phyloP scores from a whole-genome alignment of 1,140 invertebrate species.

The Ips nitidus region DNA sequence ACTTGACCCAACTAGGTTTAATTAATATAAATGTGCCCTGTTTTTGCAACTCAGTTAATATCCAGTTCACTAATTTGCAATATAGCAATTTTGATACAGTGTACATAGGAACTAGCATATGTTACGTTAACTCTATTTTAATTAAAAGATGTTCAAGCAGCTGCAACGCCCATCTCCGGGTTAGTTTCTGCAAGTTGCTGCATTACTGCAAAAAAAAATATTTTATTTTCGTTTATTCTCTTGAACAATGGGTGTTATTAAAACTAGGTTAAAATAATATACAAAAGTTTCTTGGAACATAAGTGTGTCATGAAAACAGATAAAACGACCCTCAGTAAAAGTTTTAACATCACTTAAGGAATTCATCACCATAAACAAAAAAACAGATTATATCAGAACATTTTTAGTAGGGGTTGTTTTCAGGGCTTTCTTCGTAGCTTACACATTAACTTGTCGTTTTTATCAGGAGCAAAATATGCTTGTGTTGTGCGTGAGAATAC shows the following conservation, averaged over 20 bases:
- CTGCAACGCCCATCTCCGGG: constrained; percentile 13
- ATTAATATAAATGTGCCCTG: too few relatives aligned
- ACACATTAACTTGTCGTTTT: constrained; percentile 35
- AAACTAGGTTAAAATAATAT: too few relatives aligned
- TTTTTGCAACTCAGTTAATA: too few relatives aligned
- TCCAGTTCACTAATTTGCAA: constrained; percentile 1
- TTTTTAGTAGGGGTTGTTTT: constrained; percentile 6
- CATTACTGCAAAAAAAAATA: constrained; percentile 16
- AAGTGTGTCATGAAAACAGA: too few relatives aligned
- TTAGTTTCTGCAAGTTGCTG: constrained; percentile 5
- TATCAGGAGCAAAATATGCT: constrained; percentile 30
- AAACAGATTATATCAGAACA: constrained; percentile 2
- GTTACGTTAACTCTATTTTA: constrained; percentile 18
- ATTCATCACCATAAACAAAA: constrained; percentile 18
- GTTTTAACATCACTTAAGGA: constrained; percentile 1
- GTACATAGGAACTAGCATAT: constrained; percentile 12
- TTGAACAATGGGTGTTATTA: background rate
- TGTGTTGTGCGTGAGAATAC: constrained; percentile 31
- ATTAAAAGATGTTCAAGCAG: constrained; percentile 27
- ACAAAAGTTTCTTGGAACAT: too few relatives aligned
- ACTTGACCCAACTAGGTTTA: too few relatives aligned
- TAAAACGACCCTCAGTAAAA: background rate
- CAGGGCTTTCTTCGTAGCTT: constrained; percentile 11
- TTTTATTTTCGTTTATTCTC: constrained; percentile 22
- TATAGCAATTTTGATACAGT: background rate